phyloP scores from a whole-genome alignment of 1,140 invertebrate species.

The Conus betulinus region DNA sequence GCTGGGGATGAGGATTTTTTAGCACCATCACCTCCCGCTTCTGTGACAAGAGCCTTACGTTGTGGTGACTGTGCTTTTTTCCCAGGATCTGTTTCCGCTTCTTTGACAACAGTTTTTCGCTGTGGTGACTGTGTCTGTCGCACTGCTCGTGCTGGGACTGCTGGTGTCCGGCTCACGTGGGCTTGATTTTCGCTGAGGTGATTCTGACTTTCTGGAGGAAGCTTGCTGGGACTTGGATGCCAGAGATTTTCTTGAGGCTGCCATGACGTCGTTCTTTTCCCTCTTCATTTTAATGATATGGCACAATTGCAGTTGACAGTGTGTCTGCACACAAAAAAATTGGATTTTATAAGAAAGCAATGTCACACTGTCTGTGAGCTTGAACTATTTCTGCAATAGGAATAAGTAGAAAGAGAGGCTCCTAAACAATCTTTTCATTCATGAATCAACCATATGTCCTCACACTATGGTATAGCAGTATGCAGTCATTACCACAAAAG shows the following conservation, averaged over 20 bases:
- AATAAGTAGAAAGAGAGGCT: too few species aligned
- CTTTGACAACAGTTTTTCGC: not conserved
- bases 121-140: conserved; percentile 4
- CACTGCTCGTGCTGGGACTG: not conserved
- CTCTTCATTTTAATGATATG: not conserved
- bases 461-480: too few species aligned
- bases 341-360: not conserved
- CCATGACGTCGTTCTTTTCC: not conserved
- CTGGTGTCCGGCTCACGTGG: not conserved
- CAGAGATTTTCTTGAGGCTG: conserved; percentile 22
- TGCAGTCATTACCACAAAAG: too few species aligned
- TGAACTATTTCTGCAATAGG: not conserved
- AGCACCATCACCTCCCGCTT: not conserved
- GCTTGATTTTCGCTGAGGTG: not conserved
- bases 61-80: conserved; percentile 21
- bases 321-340: not conserved
- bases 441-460: too few species aligned
- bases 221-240: conserved; percentile 15
- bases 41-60: not conserved
- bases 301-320: not conserved
- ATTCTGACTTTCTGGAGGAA: not conserved
- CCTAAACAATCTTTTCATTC: too few species aligned
- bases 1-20: not conserved
- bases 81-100: not conserved
- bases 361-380: not conserved